These are phyloP conservation scores for Zoanthus sansibaricus DNA, from an alignment of 92 coral and sea anemone genomes.

Conservation along the genomic window DNA sequence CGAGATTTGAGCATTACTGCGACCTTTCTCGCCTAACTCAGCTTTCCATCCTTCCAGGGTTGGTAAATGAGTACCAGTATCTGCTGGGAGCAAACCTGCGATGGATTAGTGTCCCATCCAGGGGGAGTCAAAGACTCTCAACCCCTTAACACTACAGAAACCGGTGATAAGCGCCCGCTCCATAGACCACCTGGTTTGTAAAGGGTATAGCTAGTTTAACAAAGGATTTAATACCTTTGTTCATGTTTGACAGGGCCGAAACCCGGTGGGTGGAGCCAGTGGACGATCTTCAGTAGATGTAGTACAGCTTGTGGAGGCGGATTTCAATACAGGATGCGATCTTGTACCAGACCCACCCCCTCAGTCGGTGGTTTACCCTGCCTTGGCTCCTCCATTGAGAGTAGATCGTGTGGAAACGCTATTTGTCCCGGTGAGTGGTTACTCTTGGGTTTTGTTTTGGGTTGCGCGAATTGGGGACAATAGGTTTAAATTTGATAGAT, in stretches of 20 bases:
- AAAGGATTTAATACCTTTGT: background rate
- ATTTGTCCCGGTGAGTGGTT: conserved; percentile 59
- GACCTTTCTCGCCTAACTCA: too few relatives aligned
- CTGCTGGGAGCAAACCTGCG: too few relatives aligned
- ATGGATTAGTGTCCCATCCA: too few relatives aligned
- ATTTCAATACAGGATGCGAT: conserved; percentile 61
- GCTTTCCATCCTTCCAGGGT: too few relatives aligned
- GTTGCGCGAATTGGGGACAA: background rate
- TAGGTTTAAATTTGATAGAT: background rate
- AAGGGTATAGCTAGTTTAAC: too few relatives aligned
- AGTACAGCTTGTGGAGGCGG: conserved; percentile 70
- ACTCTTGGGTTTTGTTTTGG: background rate
- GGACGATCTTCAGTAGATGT: conserved; percentile 71
- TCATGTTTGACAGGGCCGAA: background rate
- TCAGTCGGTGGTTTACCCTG: conserved; percentile 67
- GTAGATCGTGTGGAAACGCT: conserved; percentile 50
- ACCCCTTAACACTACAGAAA: too few relatives aligned
- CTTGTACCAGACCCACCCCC: conserved; percentile 74
- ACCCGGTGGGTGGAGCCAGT: conserved; percentile 67
- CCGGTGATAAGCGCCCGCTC: too few relatives aligned
- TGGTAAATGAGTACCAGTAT: too few relatives aligned
- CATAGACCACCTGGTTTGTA: too few relatives aligned
- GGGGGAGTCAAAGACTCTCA: too few relatives aligned
- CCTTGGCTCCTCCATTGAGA: conserved; percentile 54
- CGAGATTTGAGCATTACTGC: too few relatives aligned